Conservation (phyloP, 1,140 invertebrate genomes). For the Zaprionus nigranus region DNA sequence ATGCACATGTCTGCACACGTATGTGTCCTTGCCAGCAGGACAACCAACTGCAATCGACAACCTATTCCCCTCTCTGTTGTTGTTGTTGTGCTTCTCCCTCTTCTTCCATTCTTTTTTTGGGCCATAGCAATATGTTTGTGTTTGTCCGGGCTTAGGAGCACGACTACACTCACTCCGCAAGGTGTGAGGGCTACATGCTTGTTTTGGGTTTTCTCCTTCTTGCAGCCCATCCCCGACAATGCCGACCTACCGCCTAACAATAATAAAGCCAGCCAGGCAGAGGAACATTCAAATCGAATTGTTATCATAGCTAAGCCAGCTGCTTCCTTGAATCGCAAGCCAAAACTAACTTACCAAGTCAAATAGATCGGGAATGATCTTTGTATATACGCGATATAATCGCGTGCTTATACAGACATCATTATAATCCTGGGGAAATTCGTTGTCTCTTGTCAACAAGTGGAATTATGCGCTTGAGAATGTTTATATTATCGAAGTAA, state of each 20-base stretch:
- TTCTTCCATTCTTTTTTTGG: slow-evolving; percentile 28
- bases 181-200: slow-evolving; percentile 46
- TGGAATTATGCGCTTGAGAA: not conserved
- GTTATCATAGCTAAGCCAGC: not conserved
- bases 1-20: slow-evolving; percentile 36
- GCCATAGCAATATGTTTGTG: slow-evolving; percentile 70
- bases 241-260: slow-evolving; percentile 26
- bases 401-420: not conserved
- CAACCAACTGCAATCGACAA: slow-evolving; percentile 31
- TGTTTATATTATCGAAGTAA: not conserved
- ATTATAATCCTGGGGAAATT: not conserved
- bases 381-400: not conserved
- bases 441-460: not conserved
- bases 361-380: not conserved
- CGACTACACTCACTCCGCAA: slow-evolving; percentile 22
- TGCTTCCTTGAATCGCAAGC: not conserved
- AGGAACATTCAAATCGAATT: not conserved
- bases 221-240: not conserved
- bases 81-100: slow-evolving; percentile 31
- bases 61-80: slow-evolving; percentile 6
- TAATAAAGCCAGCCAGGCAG: not conserved
- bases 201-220: slow-evolving; percentile 16
- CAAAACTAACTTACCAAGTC: slow-evolving; percentile 5
- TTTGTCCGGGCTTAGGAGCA: slow-evolving; percentile 52
- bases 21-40: slow-evolving; percentile 51